Percentiles rank a stretch among this genome's conserved stretches.
phyloP scores from a whole-genome alignment of 2,797 vertebrate genomes.

The Nasua narica region DNA sequence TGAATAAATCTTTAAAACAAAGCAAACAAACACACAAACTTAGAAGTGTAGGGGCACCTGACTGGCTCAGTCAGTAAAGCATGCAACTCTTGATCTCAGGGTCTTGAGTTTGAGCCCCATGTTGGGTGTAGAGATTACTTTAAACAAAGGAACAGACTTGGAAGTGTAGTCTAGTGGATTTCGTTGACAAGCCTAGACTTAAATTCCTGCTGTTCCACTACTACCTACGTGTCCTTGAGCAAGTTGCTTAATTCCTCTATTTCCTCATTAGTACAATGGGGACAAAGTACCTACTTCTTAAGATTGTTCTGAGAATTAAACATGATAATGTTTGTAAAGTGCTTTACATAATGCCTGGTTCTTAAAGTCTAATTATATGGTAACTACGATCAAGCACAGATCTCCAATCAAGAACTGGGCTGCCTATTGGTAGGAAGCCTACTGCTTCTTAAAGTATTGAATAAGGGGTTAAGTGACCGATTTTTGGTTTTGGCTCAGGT shows the following conservation, averaged over 20 bases:
- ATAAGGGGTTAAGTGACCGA: background rate
- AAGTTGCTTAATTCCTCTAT: background rate
- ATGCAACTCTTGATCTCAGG: background rate
- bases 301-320: background rate
- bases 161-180: background rate
- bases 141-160: background rate
- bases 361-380: background rate
- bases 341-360: background rate
- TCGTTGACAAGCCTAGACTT: background rate
- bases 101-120: background rate
- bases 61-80: background rate
- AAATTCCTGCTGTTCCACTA: background rate
- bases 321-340: background rate
- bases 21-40: background rate
- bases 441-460: background rate
- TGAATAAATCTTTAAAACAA: background rate
- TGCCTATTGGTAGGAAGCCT: background rate
- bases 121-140: background rate
- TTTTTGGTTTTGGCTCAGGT: background rate
- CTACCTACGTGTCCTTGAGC: background rate
- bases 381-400: background rate
- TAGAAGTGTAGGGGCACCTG: background rate
- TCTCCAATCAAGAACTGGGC: background rate
- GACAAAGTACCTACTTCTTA: background rate
- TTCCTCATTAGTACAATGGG: background rate